Evolutionary conservation across 2,113 vertebrate genomes (phyloP).

Genomic region (Ailurus styani): DNA sequence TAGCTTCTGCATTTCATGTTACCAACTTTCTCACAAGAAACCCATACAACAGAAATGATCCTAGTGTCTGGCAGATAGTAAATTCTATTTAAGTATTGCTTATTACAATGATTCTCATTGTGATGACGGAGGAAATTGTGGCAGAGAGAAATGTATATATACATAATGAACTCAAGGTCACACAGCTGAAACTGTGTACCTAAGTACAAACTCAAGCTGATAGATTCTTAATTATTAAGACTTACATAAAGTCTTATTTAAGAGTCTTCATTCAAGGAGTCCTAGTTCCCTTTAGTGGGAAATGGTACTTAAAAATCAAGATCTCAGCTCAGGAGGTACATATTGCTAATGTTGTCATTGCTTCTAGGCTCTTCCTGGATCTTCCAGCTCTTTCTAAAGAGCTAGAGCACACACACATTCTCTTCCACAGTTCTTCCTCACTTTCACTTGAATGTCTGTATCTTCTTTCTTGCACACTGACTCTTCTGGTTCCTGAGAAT

Average conservation of each 20-base stretch:
- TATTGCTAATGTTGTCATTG: neutral
- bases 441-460: neutral
- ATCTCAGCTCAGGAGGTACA: neutral
- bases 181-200: neutral
- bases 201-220: neutral
- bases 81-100: neutral
- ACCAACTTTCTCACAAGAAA: neutral
- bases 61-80: neutral
- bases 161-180: neutral
- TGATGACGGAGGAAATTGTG: neutral
- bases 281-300: neutral
- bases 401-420: no score
- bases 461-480: neutral
- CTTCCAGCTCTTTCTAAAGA: neutral
- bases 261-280: neutral
- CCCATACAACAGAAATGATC: neutral
- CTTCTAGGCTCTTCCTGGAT: neutral
- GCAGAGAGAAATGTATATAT: neutral
- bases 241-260: neutral
- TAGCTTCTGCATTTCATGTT: neutral
- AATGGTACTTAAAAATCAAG: neutral
- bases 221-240: neutral
- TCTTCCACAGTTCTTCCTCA: neutral
- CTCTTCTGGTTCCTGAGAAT: neutral
- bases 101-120: neutral